Evolutionary conservation across 2,113 vertebrate species (phyloP).

Genomic region (Aplodontia rufa): DNA sequence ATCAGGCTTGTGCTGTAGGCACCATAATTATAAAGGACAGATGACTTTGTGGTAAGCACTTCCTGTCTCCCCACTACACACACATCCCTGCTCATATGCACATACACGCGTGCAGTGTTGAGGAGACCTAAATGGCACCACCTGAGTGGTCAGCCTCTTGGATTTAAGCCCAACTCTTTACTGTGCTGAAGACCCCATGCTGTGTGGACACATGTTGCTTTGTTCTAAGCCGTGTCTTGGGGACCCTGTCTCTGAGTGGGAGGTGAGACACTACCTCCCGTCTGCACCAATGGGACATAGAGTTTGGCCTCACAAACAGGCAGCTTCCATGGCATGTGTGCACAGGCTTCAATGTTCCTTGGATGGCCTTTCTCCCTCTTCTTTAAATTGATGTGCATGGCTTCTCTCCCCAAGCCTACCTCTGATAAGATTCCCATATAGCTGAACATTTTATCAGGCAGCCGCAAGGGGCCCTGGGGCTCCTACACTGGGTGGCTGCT

Average conservation of each 20-base stretch:
- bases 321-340: not conserved
- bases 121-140: not conserved
- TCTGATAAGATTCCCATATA: constrained; percentile 37
- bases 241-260: too few relatives aligned
- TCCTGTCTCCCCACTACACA: accelerated
- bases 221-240: not conserved
- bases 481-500: not conserved
- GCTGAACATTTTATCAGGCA: constrained; percentile 59
- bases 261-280: accelerated
- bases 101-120: too few relatives aligned
- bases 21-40: not conserved
- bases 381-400: not conserved
- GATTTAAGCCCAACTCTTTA: not conserved
- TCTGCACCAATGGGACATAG: not conserved
- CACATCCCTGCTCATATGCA: not conserved
- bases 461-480: not conserved
- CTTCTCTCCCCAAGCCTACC: not conserved
- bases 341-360: not conserved
- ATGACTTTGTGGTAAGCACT: not conserved
- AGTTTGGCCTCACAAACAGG: not conserved
- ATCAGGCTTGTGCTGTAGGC: not conserved
- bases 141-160: too few relatives aligned
- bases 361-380: not conserved
- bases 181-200: not conserved
- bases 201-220: accelerated